phyloP scores from a whole-genome alignment of 92 coral and sea anemone species.

The Galaxea fascicularis region DNA sequence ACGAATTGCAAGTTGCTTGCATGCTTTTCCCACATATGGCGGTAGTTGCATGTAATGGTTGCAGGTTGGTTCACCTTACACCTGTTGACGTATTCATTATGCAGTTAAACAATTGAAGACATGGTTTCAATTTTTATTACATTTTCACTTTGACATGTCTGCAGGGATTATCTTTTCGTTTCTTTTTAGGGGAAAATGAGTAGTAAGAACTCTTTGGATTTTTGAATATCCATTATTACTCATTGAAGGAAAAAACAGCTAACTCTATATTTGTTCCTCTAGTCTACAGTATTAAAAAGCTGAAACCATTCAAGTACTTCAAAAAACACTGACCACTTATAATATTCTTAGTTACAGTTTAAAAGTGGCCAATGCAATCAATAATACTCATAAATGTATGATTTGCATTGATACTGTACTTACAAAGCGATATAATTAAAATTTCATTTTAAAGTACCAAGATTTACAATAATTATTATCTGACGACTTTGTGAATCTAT shows the following conservation, averaged over 20 bases:
- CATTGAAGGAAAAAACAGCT: background rate
- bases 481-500: background rate
- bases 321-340: too few species aligned
- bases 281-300: background rate
- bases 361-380: background rate
- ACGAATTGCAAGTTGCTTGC: too few species aligned
- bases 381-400: constrained; percentile 5
- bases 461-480: constrained; percentile 2
- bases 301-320: background rate
- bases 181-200: background rate
- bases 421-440: background rate
- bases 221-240: constrained; percentile 18
- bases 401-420: constrained; percentile 1
- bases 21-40: too few species aligned
- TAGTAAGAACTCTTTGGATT: background rate
- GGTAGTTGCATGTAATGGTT: too few species aligned
- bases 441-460: background rate
- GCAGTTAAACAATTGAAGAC: background rate
- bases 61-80: too few species aligned
- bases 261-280: background rate
- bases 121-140: constrained; percentile 10
- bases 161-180: background rate
- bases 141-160: constrained; percentile 1
- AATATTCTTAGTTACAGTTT: background rate
- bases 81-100: too few species aligned